These are phyloP conservation scores for Myathropa florea DNA, from an alignment of 2,888 invertebrate genomes.

Conservation along the genomic window DNA sequence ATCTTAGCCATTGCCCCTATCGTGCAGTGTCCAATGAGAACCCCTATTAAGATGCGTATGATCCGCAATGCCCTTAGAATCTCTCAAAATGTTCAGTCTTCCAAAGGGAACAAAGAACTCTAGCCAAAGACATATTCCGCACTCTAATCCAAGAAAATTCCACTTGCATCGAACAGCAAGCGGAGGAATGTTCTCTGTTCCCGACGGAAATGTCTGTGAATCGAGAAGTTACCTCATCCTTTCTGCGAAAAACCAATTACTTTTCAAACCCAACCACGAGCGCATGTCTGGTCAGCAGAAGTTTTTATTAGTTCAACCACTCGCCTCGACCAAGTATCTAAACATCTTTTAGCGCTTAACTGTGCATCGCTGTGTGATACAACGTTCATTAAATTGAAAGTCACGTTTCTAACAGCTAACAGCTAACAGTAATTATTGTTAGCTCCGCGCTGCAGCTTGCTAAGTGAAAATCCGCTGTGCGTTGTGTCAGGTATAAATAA, in stretches of 20 bases:
- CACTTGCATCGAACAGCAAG: neutral
- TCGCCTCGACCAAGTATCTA: neutral
- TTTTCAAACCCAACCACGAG: neutral
- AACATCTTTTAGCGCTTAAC: neutral
- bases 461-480: neutral
- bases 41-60: no score
- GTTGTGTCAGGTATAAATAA: constrained; percentile 9
- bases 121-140: no score
- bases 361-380: neutral
- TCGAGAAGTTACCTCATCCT: neutral
- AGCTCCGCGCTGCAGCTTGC: neutral
- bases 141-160: neutral
- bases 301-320: neutral
- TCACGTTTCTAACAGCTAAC: constrained; percentile 45
- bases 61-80: no score
- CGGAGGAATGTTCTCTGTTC: neutral
- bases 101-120: no score
- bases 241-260: neutral
- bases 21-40: no score
- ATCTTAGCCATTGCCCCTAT: no score
- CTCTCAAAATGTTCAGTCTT: no score
- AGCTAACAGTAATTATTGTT: constrained; percentile 8
- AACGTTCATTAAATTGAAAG: constrained; percentile 34
- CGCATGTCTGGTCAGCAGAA: neutral
- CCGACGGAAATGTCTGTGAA: neutral